A percentile compares a stretch with the other conserved stretches of the same genome.
These are phyloP conservation scores for Heliconius nattereri DNA, from an alignment of 1,140 invertebrate species.

Conservation along the genomic window DNA sequence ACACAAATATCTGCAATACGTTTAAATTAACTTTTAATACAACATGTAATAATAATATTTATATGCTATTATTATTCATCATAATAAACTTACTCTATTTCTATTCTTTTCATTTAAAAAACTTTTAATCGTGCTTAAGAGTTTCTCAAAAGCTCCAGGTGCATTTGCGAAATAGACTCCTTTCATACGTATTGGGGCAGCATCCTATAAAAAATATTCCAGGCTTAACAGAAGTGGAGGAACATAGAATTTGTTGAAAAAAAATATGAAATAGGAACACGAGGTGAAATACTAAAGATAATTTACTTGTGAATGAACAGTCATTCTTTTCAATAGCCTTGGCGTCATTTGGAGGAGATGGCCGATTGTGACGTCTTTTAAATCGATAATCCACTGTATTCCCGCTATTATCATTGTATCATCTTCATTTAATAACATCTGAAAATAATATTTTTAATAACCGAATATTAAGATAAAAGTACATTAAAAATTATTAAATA, in stretches of 20 bases:
- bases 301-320: constrained; percentile 43
- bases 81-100: constrained; percentile 46
- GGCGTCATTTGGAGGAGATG: constrained; percentile 79
- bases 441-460: constrained; percentile 1
- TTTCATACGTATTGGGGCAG: constrained; percentile 82
- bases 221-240: not conserved
- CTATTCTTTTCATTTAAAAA: constrained; percentile 65
- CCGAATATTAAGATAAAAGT: not conserved
- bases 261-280: too few species aligned
- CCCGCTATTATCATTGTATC: constrained; percentile 48
- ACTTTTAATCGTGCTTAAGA: constrained; percentile 74
- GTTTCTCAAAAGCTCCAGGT: constrained; percentile 71
- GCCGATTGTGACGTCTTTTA: constrained; percentile 63
- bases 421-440: constrained; percentile 53
- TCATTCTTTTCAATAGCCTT: constrained; percentile 73
- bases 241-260: not conserved
- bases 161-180: constrained; percentile 82
- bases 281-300: not conserved
- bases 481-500: too few species aligned
- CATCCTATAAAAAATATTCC: constrained; percentile 69
- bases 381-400: constrained; percentile 55
- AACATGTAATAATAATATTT: not conserved
- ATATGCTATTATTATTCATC: constrained; percentile 7
- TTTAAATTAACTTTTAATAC: not conserved
- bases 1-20: constrained; percentile 22